Conservation (phyloP, 2,113 vertebrate genomes). For the Paramormyrops kingsleyae region DNA sequence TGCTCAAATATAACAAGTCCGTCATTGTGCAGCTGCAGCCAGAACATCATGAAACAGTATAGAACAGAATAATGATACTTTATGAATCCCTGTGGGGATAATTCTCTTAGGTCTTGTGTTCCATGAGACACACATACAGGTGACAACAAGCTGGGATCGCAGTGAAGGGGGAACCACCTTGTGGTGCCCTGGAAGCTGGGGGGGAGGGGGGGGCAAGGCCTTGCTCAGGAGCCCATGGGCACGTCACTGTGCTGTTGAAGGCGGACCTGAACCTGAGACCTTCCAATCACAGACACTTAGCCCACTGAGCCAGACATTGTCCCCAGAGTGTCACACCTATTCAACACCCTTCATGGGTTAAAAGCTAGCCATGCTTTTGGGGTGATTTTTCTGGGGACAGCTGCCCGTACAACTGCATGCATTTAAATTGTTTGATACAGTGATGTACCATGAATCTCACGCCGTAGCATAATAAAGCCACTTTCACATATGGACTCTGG, state of each 20-base stretch:
- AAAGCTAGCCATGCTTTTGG: neutral
- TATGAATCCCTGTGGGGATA: neutral
- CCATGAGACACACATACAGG: neutral
- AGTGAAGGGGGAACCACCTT: neutral
- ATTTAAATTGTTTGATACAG: neutral
- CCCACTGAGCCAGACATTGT: neutral
- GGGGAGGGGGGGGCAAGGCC: neutral
- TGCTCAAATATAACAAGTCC: neutral
- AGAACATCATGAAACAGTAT: neutral
- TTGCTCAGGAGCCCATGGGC: neutral
- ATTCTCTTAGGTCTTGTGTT: neutral
- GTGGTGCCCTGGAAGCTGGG: neutral
- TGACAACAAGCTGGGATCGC: neutral
- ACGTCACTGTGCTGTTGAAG: neutral
- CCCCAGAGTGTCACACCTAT: neutral
- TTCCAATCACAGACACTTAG: neutral
- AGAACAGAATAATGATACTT: neutral
- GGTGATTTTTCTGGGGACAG: neutral
- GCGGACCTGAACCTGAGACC: neutral
- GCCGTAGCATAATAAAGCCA: neutral
- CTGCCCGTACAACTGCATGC: neutral
- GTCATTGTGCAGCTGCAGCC: neutral
- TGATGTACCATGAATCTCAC: neutral
- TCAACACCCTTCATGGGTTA: neutral
- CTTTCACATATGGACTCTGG: neutral